Evolutionary conservation across 2,113 vertebrate species (phyloP).

Genomic region (Vidua chalybeata): DNA sequence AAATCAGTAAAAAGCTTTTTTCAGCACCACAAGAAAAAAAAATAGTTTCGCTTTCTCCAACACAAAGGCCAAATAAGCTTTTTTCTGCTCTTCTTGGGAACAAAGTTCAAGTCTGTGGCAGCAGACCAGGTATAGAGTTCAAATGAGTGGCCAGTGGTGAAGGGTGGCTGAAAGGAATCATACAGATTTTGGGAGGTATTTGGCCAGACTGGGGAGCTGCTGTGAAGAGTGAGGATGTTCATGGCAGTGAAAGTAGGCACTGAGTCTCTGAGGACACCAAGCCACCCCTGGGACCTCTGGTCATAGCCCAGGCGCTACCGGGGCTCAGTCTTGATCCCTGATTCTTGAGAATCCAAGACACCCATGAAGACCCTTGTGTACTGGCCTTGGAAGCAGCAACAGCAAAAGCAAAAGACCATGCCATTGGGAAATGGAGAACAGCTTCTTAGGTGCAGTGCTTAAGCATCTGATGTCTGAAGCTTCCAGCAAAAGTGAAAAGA

Average conservation of each 20-base stretch:
- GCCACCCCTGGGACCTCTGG: neutral
- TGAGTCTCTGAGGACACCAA: neutral
- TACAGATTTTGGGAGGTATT: neutral
- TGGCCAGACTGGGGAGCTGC: neutral
- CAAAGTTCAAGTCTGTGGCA: neutral
- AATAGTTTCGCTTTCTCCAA: neutral
- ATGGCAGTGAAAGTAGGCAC: neutral
- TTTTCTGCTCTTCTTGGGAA: neutral
- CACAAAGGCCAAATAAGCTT: neutral
- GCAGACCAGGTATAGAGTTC: neutral
- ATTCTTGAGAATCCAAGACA: neutral
- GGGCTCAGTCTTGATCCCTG: neutral
- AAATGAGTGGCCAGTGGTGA: neutral
- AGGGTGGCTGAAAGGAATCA: neutral
- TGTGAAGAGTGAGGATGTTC: neutral
- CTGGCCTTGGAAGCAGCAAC: neutral
- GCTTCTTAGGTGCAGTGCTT: neutral
- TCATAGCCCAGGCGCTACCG: neutral
- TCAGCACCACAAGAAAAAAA: neutral
- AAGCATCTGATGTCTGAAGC: neutral
- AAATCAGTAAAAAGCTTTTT: neutral
- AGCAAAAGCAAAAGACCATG: neutral
- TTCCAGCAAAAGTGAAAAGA: neutral
- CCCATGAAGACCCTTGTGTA: fast-evolving
- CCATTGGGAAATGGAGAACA: neutral